phyloP scores from a whole-genome alignment of 1,140 invertebrate genomes.

The Caenorhabditis briggsae region DNA sequence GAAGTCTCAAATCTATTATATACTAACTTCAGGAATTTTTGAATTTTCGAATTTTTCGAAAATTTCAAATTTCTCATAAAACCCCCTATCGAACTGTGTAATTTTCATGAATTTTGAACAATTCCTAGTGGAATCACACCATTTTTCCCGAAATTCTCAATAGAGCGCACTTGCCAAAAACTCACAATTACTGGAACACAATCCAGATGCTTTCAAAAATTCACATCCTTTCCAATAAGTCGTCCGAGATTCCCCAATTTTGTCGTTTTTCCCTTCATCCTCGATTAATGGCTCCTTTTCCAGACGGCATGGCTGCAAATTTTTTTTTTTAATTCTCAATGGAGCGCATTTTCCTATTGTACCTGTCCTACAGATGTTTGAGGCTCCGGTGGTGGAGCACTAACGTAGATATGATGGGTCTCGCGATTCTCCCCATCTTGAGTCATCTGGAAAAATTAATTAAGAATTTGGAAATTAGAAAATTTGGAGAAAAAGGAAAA shows the following conservation, averaged over 20 bases:
- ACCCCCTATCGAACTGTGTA: too few relatives aligned
- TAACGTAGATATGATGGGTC: constrained; percentile 6
- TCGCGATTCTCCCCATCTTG: not conserved
- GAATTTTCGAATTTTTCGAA: too few relatives aligned
- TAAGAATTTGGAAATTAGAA: not conserved
- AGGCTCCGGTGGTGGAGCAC: not conserved
- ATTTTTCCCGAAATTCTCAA: too few relatives aligned
- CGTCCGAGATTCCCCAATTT: constrained; percentile 6
- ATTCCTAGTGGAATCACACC: too few relatives aligned
- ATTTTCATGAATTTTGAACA: too few relatives aligned
- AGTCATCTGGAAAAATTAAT: not conserved
- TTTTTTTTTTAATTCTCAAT: not conserved
- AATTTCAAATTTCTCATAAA: too few relatives aligned
- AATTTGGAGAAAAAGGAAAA: not conserved
- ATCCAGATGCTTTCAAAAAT: constrained; percentile 29
- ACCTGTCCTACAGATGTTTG: not conserved
- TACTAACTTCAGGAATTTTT: too few relatives aligned
- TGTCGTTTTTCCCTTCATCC: not conserved
- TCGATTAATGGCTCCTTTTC: constrained; percentile 41
- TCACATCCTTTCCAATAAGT: constrained; percentile 40
- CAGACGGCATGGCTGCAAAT: constrained; percentile 8
- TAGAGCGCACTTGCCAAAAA: not conserved
- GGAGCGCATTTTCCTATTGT: not conserved
- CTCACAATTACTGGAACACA: constrained; percentile 47
- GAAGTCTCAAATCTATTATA: too few relatives aligned